phyloP scores from a whole-genome alignment of 2,113 vertebrate species.

The Chlorodrepanis virens region DNA sequence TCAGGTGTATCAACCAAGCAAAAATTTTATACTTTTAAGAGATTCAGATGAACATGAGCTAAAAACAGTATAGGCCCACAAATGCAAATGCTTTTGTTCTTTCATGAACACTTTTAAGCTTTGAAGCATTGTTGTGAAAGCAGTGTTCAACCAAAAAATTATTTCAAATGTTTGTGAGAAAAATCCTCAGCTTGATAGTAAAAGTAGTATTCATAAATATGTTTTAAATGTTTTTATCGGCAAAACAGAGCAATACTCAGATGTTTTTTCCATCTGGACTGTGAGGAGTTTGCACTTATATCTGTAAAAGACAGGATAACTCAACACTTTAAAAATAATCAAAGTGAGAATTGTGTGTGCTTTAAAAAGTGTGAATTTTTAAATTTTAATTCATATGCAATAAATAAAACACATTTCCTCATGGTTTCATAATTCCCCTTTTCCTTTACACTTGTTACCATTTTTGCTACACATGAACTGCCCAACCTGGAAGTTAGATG shows the following conservation, averaged over 20 bases:
- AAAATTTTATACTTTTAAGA: background rate
- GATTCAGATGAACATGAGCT: background rate
- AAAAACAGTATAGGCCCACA: background rate
- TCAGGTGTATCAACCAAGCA: background rate
- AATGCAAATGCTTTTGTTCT: background rate
- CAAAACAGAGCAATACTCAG: background rate
- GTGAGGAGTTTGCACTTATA: background rate
- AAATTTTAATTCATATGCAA: background rate
- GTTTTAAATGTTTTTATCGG: background rate
- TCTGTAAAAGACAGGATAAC: background rate
- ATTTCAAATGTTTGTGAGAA: background rate
- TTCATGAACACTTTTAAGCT: background rate
- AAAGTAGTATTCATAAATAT: background rate
- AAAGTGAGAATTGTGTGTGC: background rate
- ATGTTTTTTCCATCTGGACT: conserved; percentile 15
- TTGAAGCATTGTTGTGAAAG: background rate
- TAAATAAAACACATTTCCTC: background rate
- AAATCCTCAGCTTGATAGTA: conserved; percentile 9
- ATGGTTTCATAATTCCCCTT: background rate
- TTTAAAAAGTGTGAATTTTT: background rate
- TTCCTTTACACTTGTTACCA: background rate
- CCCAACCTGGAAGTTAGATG: background rate
- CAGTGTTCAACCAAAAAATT: background rate
- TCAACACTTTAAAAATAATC: conserved; percentile 29
- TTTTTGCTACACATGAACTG: background rate